Evolutionary conservation across 2,888 invertebrate species (phyloP), one percentile per base, ranked within the genome.

Genomic region (Callimorpha dominula): DNA sequence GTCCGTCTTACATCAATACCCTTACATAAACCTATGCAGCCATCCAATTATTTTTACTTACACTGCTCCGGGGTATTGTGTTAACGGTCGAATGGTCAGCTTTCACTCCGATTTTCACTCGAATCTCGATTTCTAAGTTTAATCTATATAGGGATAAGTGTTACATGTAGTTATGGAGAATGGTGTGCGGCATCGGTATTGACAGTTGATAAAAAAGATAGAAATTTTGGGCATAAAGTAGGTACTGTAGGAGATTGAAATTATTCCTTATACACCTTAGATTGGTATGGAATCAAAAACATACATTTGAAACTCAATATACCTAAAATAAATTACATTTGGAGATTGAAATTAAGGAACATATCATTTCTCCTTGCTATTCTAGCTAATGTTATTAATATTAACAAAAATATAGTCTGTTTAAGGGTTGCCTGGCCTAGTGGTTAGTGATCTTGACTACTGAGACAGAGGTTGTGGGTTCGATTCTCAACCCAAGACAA

Each of bases 91-190:
- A 86, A 81, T 81, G 81, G 80, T 46, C 31, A 20, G 65, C 81
- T 83, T 83, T 82, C 83, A 71, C 82, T 73, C 11, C n/a, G 63
- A 80, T 82, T 83, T 79, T 79, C 83, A 79, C 85, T 81, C 12
- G 46, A 3, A 62, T 52, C 80, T 75, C 74, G 77, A 78, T 84
- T 85, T 85, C 83, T 77, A 77, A 70, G 71, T 78, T 73, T 42
- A 79, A 80, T 69, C 72, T 80, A 64, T 72, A 70, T 73, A 74
- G 60, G 72, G 68, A 31, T 63, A 62, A 62, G 50, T 42, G n/a
- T 15, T 52, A 20, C 49, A 46, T 52, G 64, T 68, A 57, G 1
- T 31, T 31, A 31, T 31, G 12, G 20, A 62, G 62, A 66, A 66
- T 67, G 40, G 42, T 42, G 49, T 15, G 20, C 31, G 1, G 31